Evolutionary conservation across 2,113 vertebrate species (phyloP), one percentile per base, ranked within the genome.

Genomic region (Okapia johnstoni): DNA sequence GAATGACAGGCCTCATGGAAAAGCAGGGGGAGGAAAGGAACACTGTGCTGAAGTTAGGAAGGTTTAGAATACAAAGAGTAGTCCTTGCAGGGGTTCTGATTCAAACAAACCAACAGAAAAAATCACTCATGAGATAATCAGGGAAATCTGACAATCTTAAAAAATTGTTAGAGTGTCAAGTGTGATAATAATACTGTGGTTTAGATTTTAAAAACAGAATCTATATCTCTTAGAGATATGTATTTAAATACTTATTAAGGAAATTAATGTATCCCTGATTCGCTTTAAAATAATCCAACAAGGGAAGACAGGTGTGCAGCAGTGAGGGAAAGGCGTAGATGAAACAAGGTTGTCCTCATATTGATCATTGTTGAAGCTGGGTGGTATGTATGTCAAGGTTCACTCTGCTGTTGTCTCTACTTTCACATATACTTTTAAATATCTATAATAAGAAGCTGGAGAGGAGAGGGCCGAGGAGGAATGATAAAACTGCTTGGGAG

Each of bases 201-300:
- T 88, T 85, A 86, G 12, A 46, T 61, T 92, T 36, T 54, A 58
- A 76, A 92, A 87, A 48, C 14, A 92, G 40, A 93, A 10, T 46
- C 12, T 33, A 77, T 83, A 40, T 36, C 1, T 70, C 46, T 70
- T 40, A 85, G 23, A 94, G 17, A 87, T n/a, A 50, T 28, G 55
- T 28, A 54, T 61, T 91, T 88, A 73, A 90, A 94, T 94, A 30
- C 5, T 81, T 66, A 88, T 52, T 81, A 50, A 91, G 36, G 23
- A 85, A 90, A 89, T 36, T 60, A 70, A 88, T 11, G 5, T 70
- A 60, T 33, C 5, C 79, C 46, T 80, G 54, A 61, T 50, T 93
- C 79, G 55, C 30, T 96, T 86, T 87, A 89, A 95, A 93, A 93
- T 86, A 92, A 86, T 60, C 14, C 57, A 93, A 66, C 10, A 28